Evolutionary conservation across 53 echinoderm and acorn worm species (phyloP).

Genomic region (Echinometra lucunter): DNA sequence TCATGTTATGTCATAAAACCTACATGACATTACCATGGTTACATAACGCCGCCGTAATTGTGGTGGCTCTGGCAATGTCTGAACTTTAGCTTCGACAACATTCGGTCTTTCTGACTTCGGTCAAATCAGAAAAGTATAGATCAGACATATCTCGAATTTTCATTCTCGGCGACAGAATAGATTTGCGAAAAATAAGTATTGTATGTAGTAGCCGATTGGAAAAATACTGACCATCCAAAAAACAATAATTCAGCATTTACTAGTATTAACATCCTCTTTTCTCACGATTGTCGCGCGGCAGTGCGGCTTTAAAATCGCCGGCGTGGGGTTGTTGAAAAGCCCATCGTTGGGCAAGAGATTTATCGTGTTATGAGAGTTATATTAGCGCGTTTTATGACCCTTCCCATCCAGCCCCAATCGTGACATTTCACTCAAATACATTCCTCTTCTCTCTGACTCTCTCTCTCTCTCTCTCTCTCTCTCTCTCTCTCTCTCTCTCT

Average conservation of each 20-base stretch:
- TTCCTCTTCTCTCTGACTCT: not conserved
- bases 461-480: not conserved
- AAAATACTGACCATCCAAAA: not conserved
- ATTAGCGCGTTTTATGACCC: slow-evolving; percentile 68
- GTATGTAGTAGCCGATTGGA: too few species aligned
- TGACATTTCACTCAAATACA: slow-evolving; percentile 57
- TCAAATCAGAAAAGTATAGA: too few species aligned
- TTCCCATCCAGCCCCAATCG: slow-evolving; percentile 35
- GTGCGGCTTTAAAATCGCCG: slow-evolving; percentile 58
- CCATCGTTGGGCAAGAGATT: slow-evolving; percentile 47
- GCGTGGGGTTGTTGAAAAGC: slow-evolving; percentile 50
- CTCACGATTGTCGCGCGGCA: not conserved
- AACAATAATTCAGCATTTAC: not conserved
- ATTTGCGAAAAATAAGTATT: too few species aligned
- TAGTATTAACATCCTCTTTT: not conserved
- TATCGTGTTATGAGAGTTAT: slow-evolving; percentile 67
- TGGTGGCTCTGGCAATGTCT: too few species aligned
- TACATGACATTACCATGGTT: too few species aligned
- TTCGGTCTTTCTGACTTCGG: too few species aligned
- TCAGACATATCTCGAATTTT: too few species aligned
- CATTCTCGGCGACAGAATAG: too few species aligned
- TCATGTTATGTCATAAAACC: not conserved
- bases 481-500: not conserved
- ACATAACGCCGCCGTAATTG: too few species aligned
- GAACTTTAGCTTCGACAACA: too few species aligned